Evolutionary conservation across 2,888 invertebrate genomes (phyloP), one percentile per base, ranked within the genome.

Genomic region (Amblyjoppa proteus): DNA sequence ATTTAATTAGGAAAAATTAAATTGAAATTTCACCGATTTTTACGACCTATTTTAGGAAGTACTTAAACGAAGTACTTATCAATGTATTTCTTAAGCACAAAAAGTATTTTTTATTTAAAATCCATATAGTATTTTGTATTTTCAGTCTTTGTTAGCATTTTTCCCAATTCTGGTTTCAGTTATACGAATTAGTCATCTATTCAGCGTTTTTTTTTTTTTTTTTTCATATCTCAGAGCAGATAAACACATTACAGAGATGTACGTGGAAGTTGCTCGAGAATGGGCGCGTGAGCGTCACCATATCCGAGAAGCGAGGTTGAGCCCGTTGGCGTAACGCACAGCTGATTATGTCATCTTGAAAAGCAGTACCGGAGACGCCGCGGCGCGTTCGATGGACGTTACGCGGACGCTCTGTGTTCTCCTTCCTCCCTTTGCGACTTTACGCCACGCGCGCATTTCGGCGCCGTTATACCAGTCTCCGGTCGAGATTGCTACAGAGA

Each of bases 271-370:
- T 13, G 58, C 56, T 45, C 49, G 64, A 51, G 38, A 68, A 76
- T 53, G 66, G 25, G 9, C 34, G 76, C 79, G 82, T 85, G 76
- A 78, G 78, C 38, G 79, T 82, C 11, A 25, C 34, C 31, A 53
- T 64, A 41, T 41, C 56, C 51, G 71, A 56, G 75, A 76, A 76
- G 76, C 75, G 76, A 77, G 70, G 75, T 70, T 70, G 31, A 83
- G 64, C 41, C 28, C 80, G 77, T 80, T 70, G 75, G 81, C 85
- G 84, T 70, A 49, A 69, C 81, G 66, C 45, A 25, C 69, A 66
- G 76, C 78, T 66, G 86, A 86, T 88, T 88, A 88, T 89, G 88
- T 89, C 89, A 90, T 81, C 80, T 87, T 77, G 70, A 84, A 88
- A 90, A 89, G 88, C 87, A 89, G 88, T 87, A 85, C 89, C 88